A percentile compares a stretch with the other conserved stretches of the same genome.
These are phyloP conservation scores for Electrona antarctica DNA, from an alignment of 2,113 vertebrate genomes.

Conservation along the genomic window DNA sequence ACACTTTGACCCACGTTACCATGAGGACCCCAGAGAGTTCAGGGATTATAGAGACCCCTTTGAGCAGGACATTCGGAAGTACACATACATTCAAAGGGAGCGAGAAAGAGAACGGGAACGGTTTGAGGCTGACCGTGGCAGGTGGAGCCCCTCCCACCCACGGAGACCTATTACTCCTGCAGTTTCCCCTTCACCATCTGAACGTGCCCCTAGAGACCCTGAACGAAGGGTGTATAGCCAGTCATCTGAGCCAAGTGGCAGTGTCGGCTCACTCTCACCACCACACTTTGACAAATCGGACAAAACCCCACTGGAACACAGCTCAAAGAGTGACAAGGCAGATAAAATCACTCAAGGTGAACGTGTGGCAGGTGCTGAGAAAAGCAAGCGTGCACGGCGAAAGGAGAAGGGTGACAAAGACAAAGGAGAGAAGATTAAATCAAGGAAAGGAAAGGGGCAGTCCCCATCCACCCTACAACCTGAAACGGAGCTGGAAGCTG, in stretches of 20 bases:
- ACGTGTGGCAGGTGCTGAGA: conserved; percentile 78
- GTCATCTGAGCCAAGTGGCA: conserved; percentile 93
- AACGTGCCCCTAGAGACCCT: conserved; percentile 87
- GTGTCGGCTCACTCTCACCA: conserved; percentile 93
- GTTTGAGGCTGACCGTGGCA: conserved; percentile 91
- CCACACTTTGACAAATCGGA: conserved; percentile 91
- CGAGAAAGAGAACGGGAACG: conserved; percentile 91
- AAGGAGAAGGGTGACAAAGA: conserved; percentile 93
- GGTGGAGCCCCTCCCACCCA: conserved; percentile 92
- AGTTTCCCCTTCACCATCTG: conserved; percentile 87
- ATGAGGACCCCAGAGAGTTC: conserved; percentile 94
- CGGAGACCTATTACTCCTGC: conserved; percentile 88
- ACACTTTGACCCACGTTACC: conserved; percentile 94
- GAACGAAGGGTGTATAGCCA: conserved; percentile 94
- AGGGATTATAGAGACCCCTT: conserved; percentile 95
- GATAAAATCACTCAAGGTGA: conserved; percentile 88
- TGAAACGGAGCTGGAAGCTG: conserved; percentile 86
- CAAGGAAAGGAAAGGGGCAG: conserved; percentile 87
- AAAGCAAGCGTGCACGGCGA: conserved; percentile 87
- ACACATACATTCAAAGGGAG: conserved; percentile 95
- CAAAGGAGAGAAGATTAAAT: conserved; percentile 85
- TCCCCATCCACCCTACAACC: conserved; percentile 87
- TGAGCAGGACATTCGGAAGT: conserved; percentile 96
- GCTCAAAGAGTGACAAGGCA: conserved; percentile 84
- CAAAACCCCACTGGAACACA: conserved; percentile 84